Base-by-base conservation (phyloP, 2,113 vertebrate species). In the Pongo abelii region DNA sequence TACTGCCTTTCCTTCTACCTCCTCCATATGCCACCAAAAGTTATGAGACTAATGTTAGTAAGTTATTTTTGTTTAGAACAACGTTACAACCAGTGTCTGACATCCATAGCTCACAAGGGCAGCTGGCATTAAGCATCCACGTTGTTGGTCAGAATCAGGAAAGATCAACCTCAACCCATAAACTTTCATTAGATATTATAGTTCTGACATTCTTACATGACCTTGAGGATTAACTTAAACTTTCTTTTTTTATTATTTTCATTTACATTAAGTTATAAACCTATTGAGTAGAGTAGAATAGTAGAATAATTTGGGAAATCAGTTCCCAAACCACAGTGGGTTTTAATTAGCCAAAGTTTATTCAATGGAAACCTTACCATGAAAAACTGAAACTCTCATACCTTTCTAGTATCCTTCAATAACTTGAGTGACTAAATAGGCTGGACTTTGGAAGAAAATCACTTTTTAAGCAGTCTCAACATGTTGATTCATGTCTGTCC, bases 271-370 rank as follows among this genome's bases (percentile, higher is more conserved):
- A 80, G 8, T 80, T 83, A 57, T 79, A 40, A 94, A 75, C 35
- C 52, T 84, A 1, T 64, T 77, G 43, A 72, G 75, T 87, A 72
- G 23, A n/a, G 1, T 83, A 91, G 88, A 80, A 40, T 61, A 77
- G 32, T 46, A 91, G 48, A 84, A 77, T 89, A 48, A 64, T 95
- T 84, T 87, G 40, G 69, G 30, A 72, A 89, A 92, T 94, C 35
- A 57, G 25, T 75, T 95, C 16, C 38, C 90, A 79, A 40, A 78
- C n/a, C 48, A 48, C 5, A 27, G 18, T 97, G 93, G 11, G 93
- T 97, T 97, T 86, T 80, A 95, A 84, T 94, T 93, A 95, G 12
- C 22, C n/a, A 20, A 35, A 17, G 13, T 81, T 93, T 93, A 67
- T 61, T 93, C 50, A 88, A 0, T 87, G 30, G 55, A 84, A 89